Evolutionary conservation across 2,888 invertebrate genomes (phyloP).

Genomic region (Lucinisca nassula): DNA sequence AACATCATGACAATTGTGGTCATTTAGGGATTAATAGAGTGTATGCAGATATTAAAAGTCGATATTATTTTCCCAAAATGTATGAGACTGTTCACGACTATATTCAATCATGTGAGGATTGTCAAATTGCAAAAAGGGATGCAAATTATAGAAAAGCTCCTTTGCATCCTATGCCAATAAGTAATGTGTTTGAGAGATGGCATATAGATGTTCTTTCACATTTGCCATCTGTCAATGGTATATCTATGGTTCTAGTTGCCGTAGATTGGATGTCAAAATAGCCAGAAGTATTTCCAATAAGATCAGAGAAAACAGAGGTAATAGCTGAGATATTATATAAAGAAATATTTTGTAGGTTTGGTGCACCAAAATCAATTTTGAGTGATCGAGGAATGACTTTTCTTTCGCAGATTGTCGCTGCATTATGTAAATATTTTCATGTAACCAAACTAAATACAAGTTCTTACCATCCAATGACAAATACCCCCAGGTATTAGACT

Average conservation of each 20-base stretch:
- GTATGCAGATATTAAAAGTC: constrained; percentile 19
- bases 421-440: constrained; percentile 48
- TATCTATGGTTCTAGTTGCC: background rate
- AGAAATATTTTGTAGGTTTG: background rate
- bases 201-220: background rate
- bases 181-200: constrained; percentile 2
- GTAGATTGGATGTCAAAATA: background rate
- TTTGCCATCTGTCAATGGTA: background rate
- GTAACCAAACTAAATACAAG: constrained; percentile 48
- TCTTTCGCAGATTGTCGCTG: background rate
- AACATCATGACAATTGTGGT: constrained; percentile 36
- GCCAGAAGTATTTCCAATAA: background rate
- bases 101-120: constrained; percentile 46
- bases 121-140: constrained; percentile 35
- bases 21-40: constrained; percentile 27
- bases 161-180: background rate
- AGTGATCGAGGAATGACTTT: background rate
- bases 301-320: background rate
- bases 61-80: constrained; percentile 37
- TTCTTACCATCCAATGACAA: constrained; percentile 37
- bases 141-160: background rate
- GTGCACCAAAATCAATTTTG: background rate
- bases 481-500: too few relatives aligned
- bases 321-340: background rate
- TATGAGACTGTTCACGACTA: constrained; percentile 42